Percentiles rank a stretch among this genome's conserved stretches.
Conservation (phyloP, 2,888 invertebrate genomes). For the Dendrolimus pini region DNA sequence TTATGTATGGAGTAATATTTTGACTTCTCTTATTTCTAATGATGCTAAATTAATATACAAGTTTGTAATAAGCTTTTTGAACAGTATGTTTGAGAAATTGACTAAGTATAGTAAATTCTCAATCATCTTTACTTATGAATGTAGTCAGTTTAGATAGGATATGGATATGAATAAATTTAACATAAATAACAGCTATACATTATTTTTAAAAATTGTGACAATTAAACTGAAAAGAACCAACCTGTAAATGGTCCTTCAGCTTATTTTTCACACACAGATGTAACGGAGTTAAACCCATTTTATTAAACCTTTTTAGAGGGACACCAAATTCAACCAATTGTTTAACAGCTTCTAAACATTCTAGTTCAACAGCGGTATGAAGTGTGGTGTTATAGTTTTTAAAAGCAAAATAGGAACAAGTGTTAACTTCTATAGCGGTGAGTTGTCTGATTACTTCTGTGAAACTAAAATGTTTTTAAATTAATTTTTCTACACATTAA, state of each 20-base stretch:
- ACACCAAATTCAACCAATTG: slow-evolving; percentile 16
- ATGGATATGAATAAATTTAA: too few species aligned
- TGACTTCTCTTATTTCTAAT: too few species aligned
- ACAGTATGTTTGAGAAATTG: too few species aligned
- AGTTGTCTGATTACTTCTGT: slow-evolving; percentile 11
- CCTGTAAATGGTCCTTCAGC: slow-evolving; percentile 21
- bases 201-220: too few species aligned
- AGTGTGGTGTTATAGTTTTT: slow-evolving; percentile 12
- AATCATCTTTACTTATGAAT: too few species aligned
- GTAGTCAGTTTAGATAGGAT: too few species aligned
- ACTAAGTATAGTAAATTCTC: too few species aligned
- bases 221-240: neutral
- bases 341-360: slow-evolving; percentile 12
- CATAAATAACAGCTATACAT: too few species aligned
- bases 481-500: too few species aligned
- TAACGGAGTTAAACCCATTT: slow-evolving; percentile 20
- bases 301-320: slow-evolving; percentile 11
- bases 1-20: too few species aligned
- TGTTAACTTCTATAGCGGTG: slow-evolving; percentile 6
- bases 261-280: slow-evolving; percentile 23
- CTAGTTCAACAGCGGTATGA: slow-evolving; percentile 26
- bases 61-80: too few species aligned
- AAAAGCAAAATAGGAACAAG: slow-evolving; percentile 2
- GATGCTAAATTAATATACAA: too few species aligned
- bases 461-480: slow-evolving; percentile 3